Base-by-base conservation (phyloP, 92 coral and sea anemone genomes). In the Porites rus region DNA sequence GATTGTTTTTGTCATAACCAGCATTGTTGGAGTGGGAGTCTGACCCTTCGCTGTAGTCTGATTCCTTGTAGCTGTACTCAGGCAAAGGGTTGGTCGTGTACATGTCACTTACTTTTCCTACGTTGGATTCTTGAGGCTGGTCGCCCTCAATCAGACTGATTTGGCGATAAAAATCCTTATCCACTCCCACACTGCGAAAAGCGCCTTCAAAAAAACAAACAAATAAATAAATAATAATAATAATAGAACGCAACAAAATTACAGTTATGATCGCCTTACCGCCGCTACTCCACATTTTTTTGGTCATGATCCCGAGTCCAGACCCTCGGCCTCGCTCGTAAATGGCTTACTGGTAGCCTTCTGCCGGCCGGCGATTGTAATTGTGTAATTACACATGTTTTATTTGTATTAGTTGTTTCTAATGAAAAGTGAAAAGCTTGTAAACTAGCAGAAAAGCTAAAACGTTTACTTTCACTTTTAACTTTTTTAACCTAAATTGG, bases 1-100 rank as follows among this genome's bases (percentile, higher is more conserved):
- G 56, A 73, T 62, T 50, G 8, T 74, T 83, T 19, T 80, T 80
- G 11, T 43, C 56, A 64, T 75, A 46, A 8, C 78, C 85, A 11
- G 74, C 85, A 54, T 43, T n/a, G 50, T 70, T 71, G 52, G 80
- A 69, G 51, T 50, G 67, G 56, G 61, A 69, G 46, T 71, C 90
- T 8, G 82, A 25, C 24, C 13, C 59, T 74, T 74, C 60, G 64
- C 78, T 80, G 21, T 87, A 92, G 51, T 76, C 77, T 43, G 65
- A 68, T 43, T 94, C 98, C 76, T 82, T 87, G 72, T 87, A 87
- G 59, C 80, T 82, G 72, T 94, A 94, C 62, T 94, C 98, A 52
- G 98, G 98, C 75, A 94, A 75, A 25, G 98, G 98, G 78, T 94
- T 85, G 53, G 79, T 76, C 5, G 65, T 72, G 83, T 92, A 92